Evolutionary conservation across 1,140 invertebrate genomes (phyloP).

Genomic region (Neotoxoptera formosana): DNA sequence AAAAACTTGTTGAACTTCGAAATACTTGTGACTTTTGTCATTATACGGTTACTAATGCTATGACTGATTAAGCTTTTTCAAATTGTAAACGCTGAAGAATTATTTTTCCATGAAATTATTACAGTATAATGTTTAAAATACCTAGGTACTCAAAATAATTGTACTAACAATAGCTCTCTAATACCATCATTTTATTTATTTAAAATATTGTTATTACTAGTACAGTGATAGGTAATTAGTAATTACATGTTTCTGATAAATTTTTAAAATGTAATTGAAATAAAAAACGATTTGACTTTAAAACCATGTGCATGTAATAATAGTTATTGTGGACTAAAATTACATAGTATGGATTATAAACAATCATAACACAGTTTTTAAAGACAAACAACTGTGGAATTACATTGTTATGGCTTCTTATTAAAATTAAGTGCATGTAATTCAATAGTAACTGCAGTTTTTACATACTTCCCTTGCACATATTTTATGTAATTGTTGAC

Average conservation of each 20-base stretch:
- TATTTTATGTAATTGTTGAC: background rate
- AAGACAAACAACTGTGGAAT: too few relatives aligned
- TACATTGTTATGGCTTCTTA: too few relatives aligned
- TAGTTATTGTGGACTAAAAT: background rate
- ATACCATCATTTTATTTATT: background rate
- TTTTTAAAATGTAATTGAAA: background rate
- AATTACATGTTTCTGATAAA: background rate
- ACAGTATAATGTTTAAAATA: background rate
- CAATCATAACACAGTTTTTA: too few relatives aligned
- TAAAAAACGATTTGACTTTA: background rate
- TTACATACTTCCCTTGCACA: too few relatives aligned
- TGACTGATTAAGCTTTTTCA: background rate
- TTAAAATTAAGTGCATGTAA: too few relatives aligned
- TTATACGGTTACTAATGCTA: background rate
- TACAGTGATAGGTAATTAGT: background rate
- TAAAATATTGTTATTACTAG: background rate
- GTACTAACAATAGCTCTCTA: too few relatives aligned
- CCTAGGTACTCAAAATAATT: too few relatives aligned
- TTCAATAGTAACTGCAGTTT: too few relatives aligned
- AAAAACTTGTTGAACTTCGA: background rate
- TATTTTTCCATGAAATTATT: background rate
- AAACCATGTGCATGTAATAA: background rate
- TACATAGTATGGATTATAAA: too few relatives aligned
- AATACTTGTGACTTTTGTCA: background rate
- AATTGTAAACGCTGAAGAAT: background rate